Percentiles rank a stretch among this genome's conserved stretches.
phyloP scores from a whole-genome alignment of 2,888 invertebrate genomes.

The Euphydryas editha region DNA sequence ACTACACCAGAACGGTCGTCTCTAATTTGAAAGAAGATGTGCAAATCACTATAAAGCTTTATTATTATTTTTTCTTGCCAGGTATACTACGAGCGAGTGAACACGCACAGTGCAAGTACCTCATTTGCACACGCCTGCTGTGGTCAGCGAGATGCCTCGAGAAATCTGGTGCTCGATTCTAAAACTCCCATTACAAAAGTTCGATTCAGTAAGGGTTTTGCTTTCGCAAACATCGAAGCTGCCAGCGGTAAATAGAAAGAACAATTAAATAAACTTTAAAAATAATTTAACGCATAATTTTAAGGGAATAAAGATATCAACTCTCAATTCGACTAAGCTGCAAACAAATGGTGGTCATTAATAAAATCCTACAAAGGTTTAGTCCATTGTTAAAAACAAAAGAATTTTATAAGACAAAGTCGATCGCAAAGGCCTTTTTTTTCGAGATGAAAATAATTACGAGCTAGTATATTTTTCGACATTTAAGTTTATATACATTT shows the following conservation, averaged over 20 bases:
- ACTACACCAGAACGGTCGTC: too few relatives aligned
- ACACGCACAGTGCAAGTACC: constrained; percentile 90
- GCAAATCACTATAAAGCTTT: not conserved
- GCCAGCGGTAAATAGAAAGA: constrained; percentile 80
- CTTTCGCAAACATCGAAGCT: constrained; percentile 90
- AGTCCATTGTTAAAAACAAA: constrained; percentile 5
- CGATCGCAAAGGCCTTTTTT: constrained; percentile 1
- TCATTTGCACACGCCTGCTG: constrained; percentile 91
- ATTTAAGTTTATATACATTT: not conserved
- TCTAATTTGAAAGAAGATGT: not conserved
- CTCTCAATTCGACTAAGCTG: constrained; percentile 4
- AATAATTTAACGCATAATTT: not conserved
- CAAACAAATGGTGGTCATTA: constrained; percentile 11
- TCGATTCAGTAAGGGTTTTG: constrained; percentile 90
- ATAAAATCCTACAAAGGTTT: constrained; percentile 8
- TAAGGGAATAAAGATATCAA: not conserved
- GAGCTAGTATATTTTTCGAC: not conserved
- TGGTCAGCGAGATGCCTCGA: constrained; percentile 90
- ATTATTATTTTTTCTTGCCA: constrained; percentile 51
- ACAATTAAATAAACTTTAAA: not conserved
- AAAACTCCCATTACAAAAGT: constrained; percentile 90
- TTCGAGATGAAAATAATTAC: not conserved
- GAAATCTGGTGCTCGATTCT: constrained; percentile 86
- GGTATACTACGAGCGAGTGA: constrained; percentile 92
- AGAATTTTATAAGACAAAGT: not conserved